Percentiles rank a stretch among this genome's conserved stretches.
These are phyloP conservation scores for Ardeotis arabs DNA, from an alignment of 2,113 vertebrate species.

Conservation along the genomic window DNA sequence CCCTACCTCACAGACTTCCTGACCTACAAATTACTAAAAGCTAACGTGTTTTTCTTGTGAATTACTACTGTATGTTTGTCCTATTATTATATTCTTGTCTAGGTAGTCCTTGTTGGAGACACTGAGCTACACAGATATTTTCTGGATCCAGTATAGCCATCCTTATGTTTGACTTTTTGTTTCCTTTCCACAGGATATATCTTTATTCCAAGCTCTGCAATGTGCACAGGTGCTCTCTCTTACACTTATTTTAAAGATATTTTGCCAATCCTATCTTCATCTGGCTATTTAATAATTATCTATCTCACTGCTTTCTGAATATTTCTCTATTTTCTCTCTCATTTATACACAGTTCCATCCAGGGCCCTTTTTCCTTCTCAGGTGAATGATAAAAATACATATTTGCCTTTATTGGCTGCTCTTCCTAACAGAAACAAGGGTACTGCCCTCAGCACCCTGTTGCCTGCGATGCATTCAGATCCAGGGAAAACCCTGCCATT, in stretches of 20 bases:
- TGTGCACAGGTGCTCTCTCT: not conserved
- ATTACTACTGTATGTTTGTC: not conserved
- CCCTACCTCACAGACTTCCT: not conserved
- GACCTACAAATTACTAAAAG: not conserved
- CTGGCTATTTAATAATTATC: not conserved
- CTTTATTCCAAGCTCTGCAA: not conserved
- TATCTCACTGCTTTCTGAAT: not conserved
- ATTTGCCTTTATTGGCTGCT: not conserved
- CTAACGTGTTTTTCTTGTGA: not conserved
- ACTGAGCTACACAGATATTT: not conserved
- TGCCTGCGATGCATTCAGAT: not conserved
- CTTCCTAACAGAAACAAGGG: not conserved
- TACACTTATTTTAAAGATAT: not conserved
- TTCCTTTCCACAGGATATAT: not conserved
- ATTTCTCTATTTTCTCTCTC: not conserved
- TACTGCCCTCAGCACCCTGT: not conserved
- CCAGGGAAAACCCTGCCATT: not conserved
- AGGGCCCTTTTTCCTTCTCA: not conserved
- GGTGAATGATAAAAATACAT: not conserved
- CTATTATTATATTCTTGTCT: not conserved
- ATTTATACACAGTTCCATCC: not conserved
- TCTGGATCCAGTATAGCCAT: not conserved
- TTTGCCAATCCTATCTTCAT: not conserved
- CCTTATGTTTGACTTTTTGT: not conserved
- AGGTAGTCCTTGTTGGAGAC: not conserved